Evolutionary conservation across 2,888 invertebrate genomes (phyloP).

Genomic region (Tipula helvola): DNA sequence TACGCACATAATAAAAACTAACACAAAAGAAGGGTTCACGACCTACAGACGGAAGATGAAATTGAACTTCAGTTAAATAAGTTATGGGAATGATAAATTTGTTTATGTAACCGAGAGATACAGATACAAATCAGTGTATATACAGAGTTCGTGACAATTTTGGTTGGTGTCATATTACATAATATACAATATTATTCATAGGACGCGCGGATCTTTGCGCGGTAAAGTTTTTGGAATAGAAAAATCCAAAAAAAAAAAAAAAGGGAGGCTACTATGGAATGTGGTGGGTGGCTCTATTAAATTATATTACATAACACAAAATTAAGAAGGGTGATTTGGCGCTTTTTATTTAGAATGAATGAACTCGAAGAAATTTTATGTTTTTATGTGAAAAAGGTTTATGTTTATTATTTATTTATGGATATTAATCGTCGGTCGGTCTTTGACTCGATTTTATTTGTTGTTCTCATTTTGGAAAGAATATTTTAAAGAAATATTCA

Average conservation of each 20-base stretch:
- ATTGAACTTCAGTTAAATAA: not conserved
- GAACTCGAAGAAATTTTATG: not conserved
- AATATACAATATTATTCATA: not conserved
- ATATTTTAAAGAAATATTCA: not conserved
- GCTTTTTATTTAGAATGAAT: not conserved
- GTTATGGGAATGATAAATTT: not conserved
- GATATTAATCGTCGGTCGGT: not conserved
- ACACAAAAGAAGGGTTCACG: not conserved
- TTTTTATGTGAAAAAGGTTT: not conserved
- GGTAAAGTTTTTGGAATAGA: not conserved
- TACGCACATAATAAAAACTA: not conserved
- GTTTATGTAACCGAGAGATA: not conserved
- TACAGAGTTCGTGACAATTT: not conserved
- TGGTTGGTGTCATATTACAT: not conserved
- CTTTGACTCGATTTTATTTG: not conserved
- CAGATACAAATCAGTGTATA: not conserved
- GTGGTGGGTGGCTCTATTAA: not conserved
- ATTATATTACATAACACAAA: not conserved
- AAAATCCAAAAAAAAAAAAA: not conserved
- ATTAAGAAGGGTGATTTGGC: not conserved
- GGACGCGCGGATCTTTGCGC: not conserved
- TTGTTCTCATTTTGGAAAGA: not conserved
- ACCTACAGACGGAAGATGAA: not conserved
- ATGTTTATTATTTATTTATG: slow-evolving; percentile 4
- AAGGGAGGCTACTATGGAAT: not conserved